Conservation (phyloP, 1,140 invertebrate species). For the Littorina saxatilis region DNA sequence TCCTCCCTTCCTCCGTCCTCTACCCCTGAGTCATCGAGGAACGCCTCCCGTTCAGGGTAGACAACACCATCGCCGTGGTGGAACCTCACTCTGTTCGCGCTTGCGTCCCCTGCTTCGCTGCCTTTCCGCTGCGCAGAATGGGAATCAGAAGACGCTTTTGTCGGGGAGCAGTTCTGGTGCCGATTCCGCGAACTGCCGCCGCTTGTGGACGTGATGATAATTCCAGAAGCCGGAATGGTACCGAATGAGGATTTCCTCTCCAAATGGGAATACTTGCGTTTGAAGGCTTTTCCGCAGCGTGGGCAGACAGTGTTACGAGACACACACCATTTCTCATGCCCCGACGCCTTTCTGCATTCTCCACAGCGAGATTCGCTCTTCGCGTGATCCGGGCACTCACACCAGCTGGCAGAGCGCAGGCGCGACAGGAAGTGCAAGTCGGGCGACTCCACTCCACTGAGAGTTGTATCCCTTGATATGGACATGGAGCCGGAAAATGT, state of each 20-base stretch:
- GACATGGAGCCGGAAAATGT: constrained; percentile 19
- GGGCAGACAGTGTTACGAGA: constrained; percentile 8
- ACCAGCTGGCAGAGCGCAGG: constrained; percentile 35
- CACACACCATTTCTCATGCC: constrained; percentile 37
- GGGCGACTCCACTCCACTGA: not conserved
- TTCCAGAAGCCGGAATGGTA: not conserved
- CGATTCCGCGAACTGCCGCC: not conserved
- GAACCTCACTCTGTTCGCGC: constrained; percentile 6
- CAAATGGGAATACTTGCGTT: constrained; percentile 24
- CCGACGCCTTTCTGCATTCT: constrained; percentile 18
- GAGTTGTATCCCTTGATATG: constrained; percentile 32
- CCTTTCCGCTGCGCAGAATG: not conserved
- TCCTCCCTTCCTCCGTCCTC: not conserved
- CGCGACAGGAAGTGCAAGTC: constrained; percentile 19
- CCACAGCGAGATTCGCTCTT: not conserved
- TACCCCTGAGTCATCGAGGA: not conserved
- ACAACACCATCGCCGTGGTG: not conserved
- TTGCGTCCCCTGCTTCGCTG: not conserved
- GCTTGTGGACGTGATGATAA: not conserved
- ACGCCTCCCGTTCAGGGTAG: constrained; percentile 1
- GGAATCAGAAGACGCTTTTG: not conserved
- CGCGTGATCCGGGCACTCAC: constrained; percentile 30
- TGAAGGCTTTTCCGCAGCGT: constrained; percentile 27
- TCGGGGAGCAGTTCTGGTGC: constrained; percentile 7
- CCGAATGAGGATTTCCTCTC: constrained; percentile 33